phyloP scores from a whole-genome alignment of 1,140 invertebrate genomes.

The Drosophila nigrodunni region DNA sequence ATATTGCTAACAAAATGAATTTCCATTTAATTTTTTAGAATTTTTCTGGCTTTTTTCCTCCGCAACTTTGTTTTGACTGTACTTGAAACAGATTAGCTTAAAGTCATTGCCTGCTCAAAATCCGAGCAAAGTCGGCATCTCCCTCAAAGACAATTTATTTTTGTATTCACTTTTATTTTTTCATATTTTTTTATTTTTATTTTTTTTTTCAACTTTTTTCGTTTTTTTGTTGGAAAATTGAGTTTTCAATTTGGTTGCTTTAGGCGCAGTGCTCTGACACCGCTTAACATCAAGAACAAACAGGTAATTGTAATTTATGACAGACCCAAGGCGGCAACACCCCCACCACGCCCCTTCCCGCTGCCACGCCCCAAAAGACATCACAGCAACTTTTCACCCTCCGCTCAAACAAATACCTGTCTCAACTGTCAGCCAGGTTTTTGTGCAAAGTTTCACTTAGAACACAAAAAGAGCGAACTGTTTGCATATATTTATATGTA shows the following conservation, averaged over 20 bases:
- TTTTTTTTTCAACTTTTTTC: background rate
- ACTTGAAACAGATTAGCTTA: too few relatives aligned
- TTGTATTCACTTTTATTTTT: too few relatives aligned
- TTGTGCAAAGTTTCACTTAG: conserved; percentile 56
- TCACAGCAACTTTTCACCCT: background rate
- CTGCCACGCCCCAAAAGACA: background rate
- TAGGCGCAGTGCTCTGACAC: conserved; percentile 32
- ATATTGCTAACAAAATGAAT: too few relatives aligned
- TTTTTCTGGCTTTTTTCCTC: too few relatives aligned
- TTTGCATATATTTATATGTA: background rate
- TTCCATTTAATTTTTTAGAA: too few relatives aligned
- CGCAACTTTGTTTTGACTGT: too few relatives aligned
- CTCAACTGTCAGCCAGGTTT: conserved; percentile 60
- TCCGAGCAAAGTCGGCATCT: too few relatives aligned
- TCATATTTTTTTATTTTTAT: background rate
- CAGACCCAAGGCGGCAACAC: conserved; percentile 14
- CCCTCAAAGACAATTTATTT: too few relatives aligned
- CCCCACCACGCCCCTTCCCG: background rate
- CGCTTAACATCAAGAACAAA: conserved; percentile 35
- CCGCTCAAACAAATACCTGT: conserved; percentile 11
- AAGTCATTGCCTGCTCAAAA: too few relatives aligned
- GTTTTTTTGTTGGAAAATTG: conserved; percentile 24
- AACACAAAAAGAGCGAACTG: background rate
- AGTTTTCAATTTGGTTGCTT: conserved; percentile 34
- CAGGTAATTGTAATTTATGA: conserved; percentile 72